Conservation (phyloP, 2,888 invertebrate species). For the Uloborus plumipes region DNA sequence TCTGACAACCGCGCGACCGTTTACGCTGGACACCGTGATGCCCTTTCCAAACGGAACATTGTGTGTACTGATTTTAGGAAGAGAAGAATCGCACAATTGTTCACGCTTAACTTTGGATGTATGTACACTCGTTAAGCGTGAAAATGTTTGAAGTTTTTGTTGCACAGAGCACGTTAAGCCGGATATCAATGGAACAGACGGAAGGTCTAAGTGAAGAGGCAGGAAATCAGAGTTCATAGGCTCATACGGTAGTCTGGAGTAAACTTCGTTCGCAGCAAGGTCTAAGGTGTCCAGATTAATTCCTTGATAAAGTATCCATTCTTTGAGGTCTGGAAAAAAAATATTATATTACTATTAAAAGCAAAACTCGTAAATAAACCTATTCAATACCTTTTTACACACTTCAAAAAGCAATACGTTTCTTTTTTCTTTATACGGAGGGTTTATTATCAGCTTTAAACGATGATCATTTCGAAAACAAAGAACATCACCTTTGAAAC, state of each 20-base stretch:
- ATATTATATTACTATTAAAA: background rate
- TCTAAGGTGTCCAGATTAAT: conserved; percentile 71
- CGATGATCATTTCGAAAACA: too few relatives aligned
- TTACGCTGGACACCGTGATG: conserved; percentile 89
- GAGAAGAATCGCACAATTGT: conserved; percentile 63
- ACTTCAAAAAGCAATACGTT: too few relatives aligned
- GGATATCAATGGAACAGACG: conserved; percentile 77
- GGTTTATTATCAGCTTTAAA: too few relatives aligned
- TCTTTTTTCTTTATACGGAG: too few relatives aligned
- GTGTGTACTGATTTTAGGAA: conserved; percentile 65
- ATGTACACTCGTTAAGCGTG: conserved; percentile 63
- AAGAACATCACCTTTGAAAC: too few relatives aligned
- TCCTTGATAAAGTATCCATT: conserved; percentile 77
- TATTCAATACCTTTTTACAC: too few relatives aligned
- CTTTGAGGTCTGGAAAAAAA: conserved; percentile 77
- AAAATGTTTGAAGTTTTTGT: conserved; percentile 74
- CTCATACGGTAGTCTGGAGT: conserved; percentile 36
- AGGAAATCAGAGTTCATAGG: conserved; percentile 37
- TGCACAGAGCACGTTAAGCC: conserved; percentile 79
- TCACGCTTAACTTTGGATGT: conserved; percentile 66
- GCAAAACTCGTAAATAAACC: too few relatives aligned
- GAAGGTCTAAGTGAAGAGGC: conserved; percentile 58
- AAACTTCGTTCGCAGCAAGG: conserved; percentile 68
- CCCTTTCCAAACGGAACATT: conserved; percentile 73
- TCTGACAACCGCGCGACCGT: conserved; percentile 79